phyloP scores from a whole-genome alignment of 2,797 vertebrate species.

The Xenentodon cancila region DNA sequence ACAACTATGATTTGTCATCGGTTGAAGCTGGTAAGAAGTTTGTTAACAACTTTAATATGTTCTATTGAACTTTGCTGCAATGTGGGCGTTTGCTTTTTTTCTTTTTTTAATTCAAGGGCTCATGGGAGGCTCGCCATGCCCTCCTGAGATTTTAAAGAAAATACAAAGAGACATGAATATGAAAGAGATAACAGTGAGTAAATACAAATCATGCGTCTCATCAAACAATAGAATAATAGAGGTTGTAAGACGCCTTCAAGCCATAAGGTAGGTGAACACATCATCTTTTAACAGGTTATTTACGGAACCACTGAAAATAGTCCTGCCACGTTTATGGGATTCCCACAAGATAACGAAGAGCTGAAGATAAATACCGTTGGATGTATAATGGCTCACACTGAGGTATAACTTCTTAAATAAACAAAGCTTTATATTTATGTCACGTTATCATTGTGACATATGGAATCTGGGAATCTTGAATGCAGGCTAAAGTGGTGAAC shows the following conservation, averaged over 20 bases:
- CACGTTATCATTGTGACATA: not conserved
- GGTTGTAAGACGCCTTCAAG: no score
- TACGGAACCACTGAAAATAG: conserved; percentile 95
- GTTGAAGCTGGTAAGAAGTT: conserved; percentile 81
- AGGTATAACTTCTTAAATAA: conserved; percentile 75
- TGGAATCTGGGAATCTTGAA: not conserved
- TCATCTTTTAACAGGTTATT: conserved; percentile 68
- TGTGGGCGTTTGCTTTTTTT: conserved; percentile 7
- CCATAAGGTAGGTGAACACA: not conserved
- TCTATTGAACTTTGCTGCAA: not conserved
- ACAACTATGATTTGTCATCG: conserved; percentile 81
- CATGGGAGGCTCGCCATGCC: conserved; percentile 68
- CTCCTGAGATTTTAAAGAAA: conserved; percentile 68
- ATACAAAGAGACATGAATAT: conserved; percentile 66
- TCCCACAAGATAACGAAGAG: conserved; percentile 76
- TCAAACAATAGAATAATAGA: not conserved
- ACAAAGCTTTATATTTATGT: not conserved
- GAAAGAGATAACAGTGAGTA: conserved; percentile 64
- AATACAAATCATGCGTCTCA: not conserved
- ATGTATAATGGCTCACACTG: conserved; percentile 85
- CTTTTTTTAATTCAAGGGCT: conserved; percentile 48
- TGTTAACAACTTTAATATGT: not conserved
- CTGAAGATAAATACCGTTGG: conserved; percentile 84
- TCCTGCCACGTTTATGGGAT: conserved; percentile 86
- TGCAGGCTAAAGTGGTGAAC: conserved; percentile 88